Conservation (phyloP, 1,140 invertebrate species). For the Lucilia sericata region DNA sequence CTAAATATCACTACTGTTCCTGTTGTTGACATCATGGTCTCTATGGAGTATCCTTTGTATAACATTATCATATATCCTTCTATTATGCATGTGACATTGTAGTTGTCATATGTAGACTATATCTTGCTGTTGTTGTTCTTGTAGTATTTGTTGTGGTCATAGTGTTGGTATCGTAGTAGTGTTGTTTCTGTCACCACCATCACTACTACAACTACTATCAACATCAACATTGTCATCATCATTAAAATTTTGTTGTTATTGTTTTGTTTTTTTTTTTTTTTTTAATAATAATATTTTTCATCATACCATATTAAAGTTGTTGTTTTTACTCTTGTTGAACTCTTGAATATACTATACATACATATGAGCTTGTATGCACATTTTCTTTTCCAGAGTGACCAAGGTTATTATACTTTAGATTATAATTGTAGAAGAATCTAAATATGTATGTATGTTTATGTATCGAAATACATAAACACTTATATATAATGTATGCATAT, state of each 20-base stretch:
- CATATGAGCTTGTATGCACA: not conserved
- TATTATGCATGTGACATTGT: slow-evolving; percentile 23
- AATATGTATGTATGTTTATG: too few species aligned
- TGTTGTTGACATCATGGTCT: slow-evolving; percentile 24
- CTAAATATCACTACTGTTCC: slow-evolving; percentile 10
- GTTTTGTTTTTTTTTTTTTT: slow-evolving; percentile 2
- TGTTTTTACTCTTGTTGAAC: too few species aligned
- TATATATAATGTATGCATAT: too few species aligned
- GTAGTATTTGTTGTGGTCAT: not conserved
- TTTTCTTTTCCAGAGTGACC: slow-evolving; percentile 4
- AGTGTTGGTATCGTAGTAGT: slow-evolving; percentile 6
- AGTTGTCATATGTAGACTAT: slow-evolving; percentile 22
- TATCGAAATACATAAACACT: too few species aligned
- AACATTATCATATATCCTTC: slow-evolving; percentile 9
- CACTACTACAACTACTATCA: not conserved
- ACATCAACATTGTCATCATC: slow-evolving; percentile 6
- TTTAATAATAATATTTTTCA: not conserved
- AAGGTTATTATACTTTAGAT: slow-evolving; percentile 8
- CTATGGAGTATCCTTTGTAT: slow-evolving; percentile 17
- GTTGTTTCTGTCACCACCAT: slow-evolving; percentile 14
- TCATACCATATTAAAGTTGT: not conserved
- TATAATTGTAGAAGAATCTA: too few species aligned
- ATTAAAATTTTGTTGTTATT: slow-evolving; percentile 13
- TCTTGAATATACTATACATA: not conserved
- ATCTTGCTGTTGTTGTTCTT: not conserved